Percentiles rank a stretch among this genome's conserved stretches.
These are phyloP conservation scores for Silurus asotus DNA, from an alignment of 2,113 vertebrate genomes.

Conservation along the genomic window DNA sequence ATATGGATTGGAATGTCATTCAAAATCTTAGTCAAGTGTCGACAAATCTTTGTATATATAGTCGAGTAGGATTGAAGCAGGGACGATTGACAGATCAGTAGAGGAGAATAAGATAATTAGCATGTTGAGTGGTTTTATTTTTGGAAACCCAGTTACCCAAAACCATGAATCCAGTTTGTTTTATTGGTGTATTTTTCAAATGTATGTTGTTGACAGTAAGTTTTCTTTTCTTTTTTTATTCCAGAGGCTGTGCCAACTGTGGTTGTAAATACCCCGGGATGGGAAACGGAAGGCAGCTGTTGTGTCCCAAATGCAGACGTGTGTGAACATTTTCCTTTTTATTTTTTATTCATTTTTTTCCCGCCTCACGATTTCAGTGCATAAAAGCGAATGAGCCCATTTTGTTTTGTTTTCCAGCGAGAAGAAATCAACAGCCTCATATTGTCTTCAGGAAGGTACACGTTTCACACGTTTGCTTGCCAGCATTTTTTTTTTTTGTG, in stretches of 20 bases:
- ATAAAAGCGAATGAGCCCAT: neutral
- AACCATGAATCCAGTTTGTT: too few relatives aligned
- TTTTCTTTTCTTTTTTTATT: neutral
- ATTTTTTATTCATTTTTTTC: too few relatives aligned
- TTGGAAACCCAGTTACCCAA: neutral
- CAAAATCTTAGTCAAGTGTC: too few relatives aligned
- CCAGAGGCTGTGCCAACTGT: slow-evolving; percentile 54
- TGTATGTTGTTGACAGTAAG: neutral
- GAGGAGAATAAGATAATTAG: neutral
- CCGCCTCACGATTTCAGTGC: neutral
- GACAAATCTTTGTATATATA: too few relatives aligned
- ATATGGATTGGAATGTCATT: too few relatives aligned
- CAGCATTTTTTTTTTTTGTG: neutral
- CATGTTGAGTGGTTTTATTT: neutral
- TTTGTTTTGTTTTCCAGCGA: slow-evolving; percentile 28
- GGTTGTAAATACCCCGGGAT: slow-evolving; percentile 41
- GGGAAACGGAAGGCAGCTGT: slow-evolving; percentile 30
- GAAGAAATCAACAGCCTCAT: slow-evolving; percentile 40
- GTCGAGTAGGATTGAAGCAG: too few relatives aligned
- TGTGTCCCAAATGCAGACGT: slow-evolving; percentile 55
- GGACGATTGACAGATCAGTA: too few relatives aligned
- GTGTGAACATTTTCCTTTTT: slow-evolving; percentile 19
- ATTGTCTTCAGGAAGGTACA: slow-evolving; percentile 61
- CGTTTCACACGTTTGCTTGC: neutral
- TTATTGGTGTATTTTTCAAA: neutral